Conservation (phyloP, 53 echinoderm and acorn worm genomes). For the Paelopatides confundens region DNA sequence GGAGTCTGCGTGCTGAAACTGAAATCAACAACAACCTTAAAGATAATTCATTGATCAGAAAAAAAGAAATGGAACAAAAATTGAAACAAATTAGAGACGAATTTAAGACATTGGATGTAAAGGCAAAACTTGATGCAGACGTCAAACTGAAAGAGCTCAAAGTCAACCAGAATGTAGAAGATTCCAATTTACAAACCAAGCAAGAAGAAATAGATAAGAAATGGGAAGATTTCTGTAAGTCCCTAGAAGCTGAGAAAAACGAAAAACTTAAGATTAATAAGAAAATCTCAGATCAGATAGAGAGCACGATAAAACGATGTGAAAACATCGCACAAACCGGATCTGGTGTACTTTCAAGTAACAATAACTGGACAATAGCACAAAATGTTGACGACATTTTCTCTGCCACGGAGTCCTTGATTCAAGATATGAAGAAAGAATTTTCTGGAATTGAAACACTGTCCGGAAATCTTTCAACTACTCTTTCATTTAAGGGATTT, state of each 20-base stretch:
- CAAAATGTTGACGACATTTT: not conserved
- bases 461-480: not conserved
- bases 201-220: not conserved
- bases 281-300: not conserved
- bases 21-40: not conserved
- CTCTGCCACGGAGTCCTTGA: not conserved
- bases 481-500: not conserved
- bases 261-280: not conserved
- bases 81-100: not conserved
- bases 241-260: not conserved
- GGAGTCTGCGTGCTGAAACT: not conserved
- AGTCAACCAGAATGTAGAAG: not conserved
- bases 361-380: conserved; percentile 6
- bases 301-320: not conserved
- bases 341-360: not conserved
- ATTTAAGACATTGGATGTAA: not conserved
- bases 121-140: not conserved
- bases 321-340: not conserved
- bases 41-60: not conserved
- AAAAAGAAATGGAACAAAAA: not conserved
- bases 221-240: not conserved
- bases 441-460: not conserved
- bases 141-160: not conserved
- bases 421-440: not conserved
- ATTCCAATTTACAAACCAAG: not conserved